Evolutionary conservation across 1,140 invertebrate species (phyloP).

Genomic region (Drosophila pectinifera): DNA sequence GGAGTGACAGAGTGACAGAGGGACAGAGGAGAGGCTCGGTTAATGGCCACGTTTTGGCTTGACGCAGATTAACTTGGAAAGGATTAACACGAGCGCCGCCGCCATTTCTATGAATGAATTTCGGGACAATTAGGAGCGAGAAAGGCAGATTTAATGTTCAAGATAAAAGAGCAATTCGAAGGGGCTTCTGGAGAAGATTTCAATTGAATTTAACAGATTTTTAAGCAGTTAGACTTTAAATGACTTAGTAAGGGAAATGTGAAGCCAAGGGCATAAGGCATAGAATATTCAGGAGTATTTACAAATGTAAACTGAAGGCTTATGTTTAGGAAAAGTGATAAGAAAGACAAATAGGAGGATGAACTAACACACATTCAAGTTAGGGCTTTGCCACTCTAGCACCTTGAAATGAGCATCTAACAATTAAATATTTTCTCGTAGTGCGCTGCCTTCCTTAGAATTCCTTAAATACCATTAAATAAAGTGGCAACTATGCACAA

Average conservation of each 20-base stretch:
- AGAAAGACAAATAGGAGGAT: neutral
- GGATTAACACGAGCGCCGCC: slow-evolving; percentile 13
- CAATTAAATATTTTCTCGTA: neutral
- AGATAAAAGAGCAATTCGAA: slow-evolving; percentile 3
- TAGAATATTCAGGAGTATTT: neutral
- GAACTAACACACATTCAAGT: neutral
- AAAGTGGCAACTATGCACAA: slow-evolving; percentile 7
- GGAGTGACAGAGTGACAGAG: slow-evolving; percentile 17
- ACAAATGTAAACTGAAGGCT: neutral
- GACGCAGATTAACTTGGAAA: slow-evolving; percentile 33
- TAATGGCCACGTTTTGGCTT: slow-evolving; percentile 13
- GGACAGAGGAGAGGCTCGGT: slow-evolving; percentile 6
- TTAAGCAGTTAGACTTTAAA: neutral
- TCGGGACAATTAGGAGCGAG: neutral
- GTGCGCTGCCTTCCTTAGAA: neutral
- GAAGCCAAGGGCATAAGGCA: neutral
- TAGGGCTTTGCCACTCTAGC: neutral
- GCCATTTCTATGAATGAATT: slow-evolving; percentile 5
- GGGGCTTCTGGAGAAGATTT: neutral
- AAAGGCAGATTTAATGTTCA: neutral
- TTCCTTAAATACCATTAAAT: neutral
- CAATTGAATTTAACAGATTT: slow-evolving; percentile 3
- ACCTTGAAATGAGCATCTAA: neutral
- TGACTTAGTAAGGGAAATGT: neutral
- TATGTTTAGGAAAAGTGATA: neutral